Base-by-base conservation (phyloP, 2,797 vertebrate species). In the Leptodactylus fallax region DNA sequence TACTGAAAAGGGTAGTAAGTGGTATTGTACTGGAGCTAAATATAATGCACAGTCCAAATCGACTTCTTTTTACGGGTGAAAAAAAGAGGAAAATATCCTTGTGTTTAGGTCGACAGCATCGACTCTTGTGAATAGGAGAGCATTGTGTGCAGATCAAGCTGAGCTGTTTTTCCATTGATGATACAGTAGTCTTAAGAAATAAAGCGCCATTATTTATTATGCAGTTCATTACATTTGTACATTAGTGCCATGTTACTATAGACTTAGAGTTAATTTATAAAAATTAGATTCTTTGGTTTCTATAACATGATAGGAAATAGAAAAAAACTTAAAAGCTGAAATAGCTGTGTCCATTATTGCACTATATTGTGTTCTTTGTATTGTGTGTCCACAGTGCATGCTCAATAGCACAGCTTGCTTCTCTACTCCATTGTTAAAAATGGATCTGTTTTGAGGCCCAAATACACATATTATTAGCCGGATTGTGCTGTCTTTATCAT, bases 401-500 rank as follows among this genome's bases (percentile, higher is more conserved):
- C 53, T 88, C 76, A 79, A 84, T 79, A 84, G 82, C 87, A 74
- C 87, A 88, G 87, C 82, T 61, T 88, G 82, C 51, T 53, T 51
- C 76, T 65, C 58, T 19, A 49, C 14, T 49, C 25, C 61, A 85
- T 72, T 74, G 65, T 85, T 72, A 61, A 47, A 25, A 55, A 11
- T 61, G 45, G 25, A 79, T 51, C 65, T 79, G 51, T n/a, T 85
- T 60, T 74, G 65, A 88, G 63, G 55, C 25, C 47, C 86, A 77
- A 36, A 25, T 77, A 81, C 47, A 85, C 45, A 77, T 47, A 56
- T 25, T 47, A 51, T 85, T 78, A 85, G 45, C 47, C 4, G 45
- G 76, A 53, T 53, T 45, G 23, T 12, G 60, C 9, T 14, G n/a
- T 60, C 36, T 60, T 16, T 63, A 21, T 23, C 11, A 8, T 49